Conservation (phyloP, 2,797 vertebrate species). For the Cheirogaleus major region DNA sequence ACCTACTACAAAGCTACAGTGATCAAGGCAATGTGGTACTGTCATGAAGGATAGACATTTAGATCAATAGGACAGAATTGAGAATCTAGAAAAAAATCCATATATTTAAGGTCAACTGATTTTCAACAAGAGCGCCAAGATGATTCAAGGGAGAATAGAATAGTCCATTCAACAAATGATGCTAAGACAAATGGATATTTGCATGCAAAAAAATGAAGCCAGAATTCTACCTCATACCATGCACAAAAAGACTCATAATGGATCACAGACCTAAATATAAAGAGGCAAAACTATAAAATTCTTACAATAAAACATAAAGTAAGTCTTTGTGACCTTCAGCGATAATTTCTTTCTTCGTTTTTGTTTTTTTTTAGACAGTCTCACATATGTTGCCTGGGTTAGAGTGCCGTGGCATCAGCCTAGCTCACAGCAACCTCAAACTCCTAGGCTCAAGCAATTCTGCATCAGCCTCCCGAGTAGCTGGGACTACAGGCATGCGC, state of each 20-base stretch:
- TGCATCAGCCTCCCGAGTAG: no score
- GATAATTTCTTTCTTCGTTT: neutral
- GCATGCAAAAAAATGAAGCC: neutral
- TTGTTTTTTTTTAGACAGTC: no score
- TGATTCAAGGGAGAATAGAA: neutral
- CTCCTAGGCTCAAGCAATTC: no score
- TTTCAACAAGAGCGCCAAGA: slow-evolving; percentile 23
- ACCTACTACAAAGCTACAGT: neutral
- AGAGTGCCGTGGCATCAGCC: no score
- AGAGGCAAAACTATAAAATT: neutral
- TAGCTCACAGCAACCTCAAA: no score
- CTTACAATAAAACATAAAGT: neutral
- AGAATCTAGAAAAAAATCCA: slow-evolving; percentile 2
- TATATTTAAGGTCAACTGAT: neutral
- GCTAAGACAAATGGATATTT: neutral
- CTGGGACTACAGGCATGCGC: no score
- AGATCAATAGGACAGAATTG: neutral
- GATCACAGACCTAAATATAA: neutral
- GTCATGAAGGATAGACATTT: neutral
- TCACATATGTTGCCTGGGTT: no score
- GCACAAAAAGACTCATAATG: neutral
- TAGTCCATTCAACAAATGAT: neutral
- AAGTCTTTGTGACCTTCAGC: neutral
- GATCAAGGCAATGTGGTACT: neutral
- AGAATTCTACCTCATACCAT: neutral